A percentile compares a stretch with the other conserved stretches of the same genome.
phyloP scores from a whole-genome alignment of 2,888 invertebrate species.

The Coronaproctus castanopsis region DNA sequence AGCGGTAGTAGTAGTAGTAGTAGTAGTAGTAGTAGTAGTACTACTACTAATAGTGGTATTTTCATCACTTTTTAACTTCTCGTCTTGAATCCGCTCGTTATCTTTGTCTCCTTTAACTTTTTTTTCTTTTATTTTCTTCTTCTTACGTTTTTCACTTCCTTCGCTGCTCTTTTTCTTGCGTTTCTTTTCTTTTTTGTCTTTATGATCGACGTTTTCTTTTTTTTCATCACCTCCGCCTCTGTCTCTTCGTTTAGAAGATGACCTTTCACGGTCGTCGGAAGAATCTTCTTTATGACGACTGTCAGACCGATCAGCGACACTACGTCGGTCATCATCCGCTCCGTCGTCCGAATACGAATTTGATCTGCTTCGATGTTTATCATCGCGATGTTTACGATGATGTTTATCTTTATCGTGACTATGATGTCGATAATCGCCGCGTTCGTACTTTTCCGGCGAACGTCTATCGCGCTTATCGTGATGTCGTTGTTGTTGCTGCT shows the following conservation, averaged over 20 bases:
- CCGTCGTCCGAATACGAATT: not conserved
- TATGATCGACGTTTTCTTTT: constrained; percentile 16
- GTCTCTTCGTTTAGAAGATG: too few relatives aligned
- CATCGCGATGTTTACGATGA: not conserved
- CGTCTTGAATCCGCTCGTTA: constrained; percentile 19
- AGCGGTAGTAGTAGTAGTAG: constrained; percentile 2
- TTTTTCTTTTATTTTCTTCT: constrained; percentile 22
- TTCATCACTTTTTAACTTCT: constrained; percentile 15
- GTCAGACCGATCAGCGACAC: not conserved
- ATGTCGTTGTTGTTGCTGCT: too few relatives aligned
- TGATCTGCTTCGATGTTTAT: not conserved
- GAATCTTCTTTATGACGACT: not conserved
- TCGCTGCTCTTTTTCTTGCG: constrained; percentile 22
- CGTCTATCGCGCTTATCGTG: not conserved
- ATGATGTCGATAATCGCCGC: not conserved
- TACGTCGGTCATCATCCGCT: too few relatives aligned
- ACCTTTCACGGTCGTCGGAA: not conserved
- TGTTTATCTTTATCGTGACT: not conserved
- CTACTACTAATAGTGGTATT: not conserved
- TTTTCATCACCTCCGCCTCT: too few relatives aligned
- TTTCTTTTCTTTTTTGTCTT: constrained; percentile 18
- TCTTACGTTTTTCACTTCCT: constrained; percentile 23
- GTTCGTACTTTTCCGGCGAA: not conserved
- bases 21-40: constrained; percentile 4
- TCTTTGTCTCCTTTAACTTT: constrained; percentile 21